Conservation (phyloP, 2,888 invertebrate species). For the Punctoribates punctum region DNA sequence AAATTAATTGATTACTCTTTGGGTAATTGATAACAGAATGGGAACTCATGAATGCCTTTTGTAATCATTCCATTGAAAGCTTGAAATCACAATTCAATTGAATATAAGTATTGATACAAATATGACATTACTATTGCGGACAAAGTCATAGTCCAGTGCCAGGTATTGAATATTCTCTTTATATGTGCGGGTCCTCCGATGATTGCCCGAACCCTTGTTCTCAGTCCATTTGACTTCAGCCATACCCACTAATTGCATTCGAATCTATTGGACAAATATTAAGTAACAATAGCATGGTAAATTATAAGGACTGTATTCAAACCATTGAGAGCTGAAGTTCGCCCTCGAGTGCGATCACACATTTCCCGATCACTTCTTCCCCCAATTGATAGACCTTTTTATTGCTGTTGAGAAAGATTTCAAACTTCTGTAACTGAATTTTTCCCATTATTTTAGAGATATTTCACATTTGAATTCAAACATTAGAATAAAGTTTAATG, state of each 20-base stretch:
- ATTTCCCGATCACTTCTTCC: neutral
- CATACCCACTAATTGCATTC: conserved; percentile 16
- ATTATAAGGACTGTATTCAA: neutral
- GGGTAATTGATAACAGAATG: conserved; percentile 9
- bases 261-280: neutral
- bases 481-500: neutral
- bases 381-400: conserved; percentile 16
- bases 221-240: conserved; percentile 27
- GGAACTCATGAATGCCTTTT: conserved; percentile 28
- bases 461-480: neutral
- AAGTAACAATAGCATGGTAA: no score
- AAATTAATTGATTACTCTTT: conserved; percentile 21
- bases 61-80: conserved; percentile 25
- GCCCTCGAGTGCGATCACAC: conserved; percentile 27
- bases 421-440: conserved; percentile 30
- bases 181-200: conserved; percentile 1
- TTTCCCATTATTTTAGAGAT: conserved; percentile 22
- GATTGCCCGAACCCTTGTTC: neutral
- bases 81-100: neutral
- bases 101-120: no score
- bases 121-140: conserved; percentile 20
- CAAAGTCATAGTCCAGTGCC: conserved; percentile 7
- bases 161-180: neutral
- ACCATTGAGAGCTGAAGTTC: conserved; percentile 18
- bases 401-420: conserved; percentile 3